Evolutionary conservation across 2,888 invertebrate species (phyloP).

Genomic region (Tenthredo notha): DNA sequence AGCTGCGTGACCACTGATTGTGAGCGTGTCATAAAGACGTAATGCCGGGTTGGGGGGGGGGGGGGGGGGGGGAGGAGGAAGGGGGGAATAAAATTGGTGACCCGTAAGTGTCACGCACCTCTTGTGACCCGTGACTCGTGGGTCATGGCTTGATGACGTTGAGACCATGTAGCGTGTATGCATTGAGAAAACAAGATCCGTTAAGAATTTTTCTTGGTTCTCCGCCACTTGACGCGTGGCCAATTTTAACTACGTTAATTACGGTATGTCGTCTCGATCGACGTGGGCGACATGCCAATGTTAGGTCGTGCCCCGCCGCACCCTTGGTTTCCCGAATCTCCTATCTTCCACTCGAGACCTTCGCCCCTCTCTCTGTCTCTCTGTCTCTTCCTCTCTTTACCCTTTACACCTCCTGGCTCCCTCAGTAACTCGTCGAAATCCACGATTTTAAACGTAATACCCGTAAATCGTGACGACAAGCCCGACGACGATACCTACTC

Average conservation of each 20-base stretch:
- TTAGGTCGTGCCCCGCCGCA: not conserved
- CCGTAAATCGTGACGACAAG: slow-evolving; percentile 18
- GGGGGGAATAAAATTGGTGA: not conserved
- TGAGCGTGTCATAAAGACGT: not conserved
- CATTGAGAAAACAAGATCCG: not conserved
- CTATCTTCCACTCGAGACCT: not conserved
- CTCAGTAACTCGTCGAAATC: not conserved
- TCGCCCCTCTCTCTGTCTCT: not conserved
- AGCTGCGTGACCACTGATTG: not conserved
- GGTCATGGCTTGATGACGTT: not conserved
- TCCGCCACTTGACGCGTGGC: slow-evolving; percentile 29
- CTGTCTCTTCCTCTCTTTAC: too few relatives aligned
- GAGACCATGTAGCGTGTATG: not conserved
- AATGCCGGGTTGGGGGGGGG: too few relatives aligned
- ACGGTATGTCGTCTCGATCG: not conserved
- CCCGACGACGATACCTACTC: slow-evolving; percentile 29
- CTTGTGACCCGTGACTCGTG: not conserved
- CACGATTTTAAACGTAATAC: slow-evolving; percentile 21
- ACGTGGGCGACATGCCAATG: slow-evolving; percentile 31
- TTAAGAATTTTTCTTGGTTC: slow-evolving; percentile 38
- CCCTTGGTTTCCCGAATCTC: not conserved
- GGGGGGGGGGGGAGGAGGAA: too few relatives aligned
- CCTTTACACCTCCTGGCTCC: not conserved
- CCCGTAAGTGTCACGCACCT: not conserved
- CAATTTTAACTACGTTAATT: slow-evolving; percentile 40